These are phyloP conservation scores for Drosophila nebulosa DNA, from an alignment of 1,140 invertebrate genomes.

Conservation along the genomic window DNA sequence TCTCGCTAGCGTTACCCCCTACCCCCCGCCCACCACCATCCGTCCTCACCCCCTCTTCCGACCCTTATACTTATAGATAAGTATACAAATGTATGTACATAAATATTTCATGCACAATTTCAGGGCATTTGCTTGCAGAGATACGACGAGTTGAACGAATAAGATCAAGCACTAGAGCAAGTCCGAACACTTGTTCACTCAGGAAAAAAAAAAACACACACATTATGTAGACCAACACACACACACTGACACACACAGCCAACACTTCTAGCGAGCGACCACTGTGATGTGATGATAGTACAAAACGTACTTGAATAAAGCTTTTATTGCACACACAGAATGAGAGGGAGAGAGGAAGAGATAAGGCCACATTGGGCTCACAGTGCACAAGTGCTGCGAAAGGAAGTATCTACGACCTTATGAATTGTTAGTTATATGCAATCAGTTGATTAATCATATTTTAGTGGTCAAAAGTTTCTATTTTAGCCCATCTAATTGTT, in stretches of 20 bases:
- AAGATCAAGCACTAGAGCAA: background rate
- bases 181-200: background rate
- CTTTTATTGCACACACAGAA: background rate
- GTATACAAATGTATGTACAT: background rate
- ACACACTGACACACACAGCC: too few relatives aligned
- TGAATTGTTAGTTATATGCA: background rate
- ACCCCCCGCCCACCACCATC: too few relatives aligned
- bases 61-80: background rate
- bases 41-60: too few relatives aligned
- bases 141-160: background rate
- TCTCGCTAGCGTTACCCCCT: too few relatives aligned
- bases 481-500: too few relatives aligned
- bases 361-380: background rate
- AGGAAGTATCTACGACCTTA: background rate
- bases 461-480: background rate
- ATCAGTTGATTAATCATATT: background rate
- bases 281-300: background rate
- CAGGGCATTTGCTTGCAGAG: background rate
- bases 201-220: background rate
- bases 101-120: constrained; percentile 1
- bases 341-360: background rate
- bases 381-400: background rate
- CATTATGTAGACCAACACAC: background rate
- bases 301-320: background rate
- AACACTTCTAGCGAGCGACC: background rate